These are phyloP conservation scores for Jaculus jaculus DNA, from an alignment of 2,113 vertebrate species.

Conservation along the genomic window DNA sequence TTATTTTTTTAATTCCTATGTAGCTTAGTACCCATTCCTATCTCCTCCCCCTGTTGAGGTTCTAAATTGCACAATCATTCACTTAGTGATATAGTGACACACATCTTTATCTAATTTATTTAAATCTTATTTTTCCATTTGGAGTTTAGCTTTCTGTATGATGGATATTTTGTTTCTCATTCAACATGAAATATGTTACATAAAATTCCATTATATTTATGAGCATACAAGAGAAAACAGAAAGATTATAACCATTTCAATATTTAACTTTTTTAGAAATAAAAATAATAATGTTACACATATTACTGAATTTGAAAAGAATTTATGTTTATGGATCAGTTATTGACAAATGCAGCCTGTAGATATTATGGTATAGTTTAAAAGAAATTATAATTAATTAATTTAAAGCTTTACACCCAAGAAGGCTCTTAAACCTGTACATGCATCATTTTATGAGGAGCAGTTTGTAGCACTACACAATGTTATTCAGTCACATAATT, in stretches of 20 bases:
- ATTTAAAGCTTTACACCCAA: slow-evolving; percentile 12
- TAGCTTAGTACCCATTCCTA: not conserved
- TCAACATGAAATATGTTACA: slow-evolving; percentile 1
- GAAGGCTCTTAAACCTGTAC: not conserved
- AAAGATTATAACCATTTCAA: slow-evolving; percentile 46
- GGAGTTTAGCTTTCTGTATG: slow-evolving; percentile 17
- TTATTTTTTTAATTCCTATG: not conserved
- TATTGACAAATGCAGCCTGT: slow-evolving; percentile 36
- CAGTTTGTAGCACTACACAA: not conserved
- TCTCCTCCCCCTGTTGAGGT: not conserved
- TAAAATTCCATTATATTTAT: slow-evolving; percentile 38
- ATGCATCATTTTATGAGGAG: not conserved
- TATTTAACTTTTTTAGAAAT: slow-evolving; percentile 18
- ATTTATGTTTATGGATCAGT: slow-evolving; percentile 54
- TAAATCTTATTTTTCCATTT: slow-evolving; percentile 25
- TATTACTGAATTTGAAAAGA: slow-evolving; percentile 46
- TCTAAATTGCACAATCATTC: not conserved
- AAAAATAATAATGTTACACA: slow-evolving; percentile 58
- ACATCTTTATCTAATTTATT: slow-evolving; percentile 12
- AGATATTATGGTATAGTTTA: slow-evolving; percentile 22
- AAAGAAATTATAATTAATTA: slow-evolving; percentile 33
- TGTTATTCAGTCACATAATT: not conserved
- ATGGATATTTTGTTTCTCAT: not conserved
- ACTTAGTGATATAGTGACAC: not conserved
- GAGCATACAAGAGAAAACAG: slow-evolving; percentile 16